Percentiles rank a stretch among this genome's conserved stretches.
phyloP scores from a whole-genome alignment of 2,888 invertebrate species.

The Conus canariensis region DNA sequence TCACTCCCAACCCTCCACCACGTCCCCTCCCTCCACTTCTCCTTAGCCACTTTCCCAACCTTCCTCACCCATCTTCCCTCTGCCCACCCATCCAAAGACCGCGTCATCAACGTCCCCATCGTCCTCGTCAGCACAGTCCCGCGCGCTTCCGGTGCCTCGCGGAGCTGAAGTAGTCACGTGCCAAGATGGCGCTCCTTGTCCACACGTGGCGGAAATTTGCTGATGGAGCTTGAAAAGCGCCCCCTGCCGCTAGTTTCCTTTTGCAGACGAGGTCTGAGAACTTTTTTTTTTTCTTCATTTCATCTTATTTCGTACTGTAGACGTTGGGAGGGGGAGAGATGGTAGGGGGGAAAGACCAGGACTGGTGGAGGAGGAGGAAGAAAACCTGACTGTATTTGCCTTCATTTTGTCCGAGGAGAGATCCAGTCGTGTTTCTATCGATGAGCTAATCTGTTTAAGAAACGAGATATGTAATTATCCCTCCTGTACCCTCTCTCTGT shows the following conservation, averaged over 20 bases:
- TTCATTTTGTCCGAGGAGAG: background rate
- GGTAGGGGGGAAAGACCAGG: too few species aligned
- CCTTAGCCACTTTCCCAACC: background rate
- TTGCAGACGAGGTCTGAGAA: background rate
- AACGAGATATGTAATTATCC: background rate
- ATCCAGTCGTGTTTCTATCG: background rate
- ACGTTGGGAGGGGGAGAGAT: background rate
- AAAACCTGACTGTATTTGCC: too few species aligned
- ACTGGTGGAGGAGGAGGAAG: background rate
- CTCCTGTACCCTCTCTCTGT: too few species aligned
- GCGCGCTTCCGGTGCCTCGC: conserved; percentile 1
- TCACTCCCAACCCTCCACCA: too few species aligned
- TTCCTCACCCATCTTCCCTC: background rate
- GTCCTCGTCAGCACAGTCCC: conserved; percentile 11
- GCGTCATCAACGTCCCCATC: background rate
- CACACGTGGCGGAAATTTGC: conserved; percentile 42
- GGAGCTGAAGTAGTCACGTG: background rate
- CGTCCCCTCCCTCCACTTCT: background rate
- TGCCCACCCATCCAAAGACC: background rate
- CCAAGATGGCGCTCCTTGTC: conserved; percentile 23
- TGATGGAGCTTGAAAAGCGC: conserved; percentile 41
- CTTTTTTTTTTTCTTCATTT: background rate
- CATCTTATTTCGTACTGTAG: too few species aligned
- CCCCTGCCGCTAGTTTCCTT: conserved; percentile 35
- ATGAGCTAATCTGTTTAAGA: background rate